These are phyloP conservation scores for Meloidogyne exigua DNA, from an alignment of 1,140 invertebrate genomes.

Conservation along the genomic window DNA sequence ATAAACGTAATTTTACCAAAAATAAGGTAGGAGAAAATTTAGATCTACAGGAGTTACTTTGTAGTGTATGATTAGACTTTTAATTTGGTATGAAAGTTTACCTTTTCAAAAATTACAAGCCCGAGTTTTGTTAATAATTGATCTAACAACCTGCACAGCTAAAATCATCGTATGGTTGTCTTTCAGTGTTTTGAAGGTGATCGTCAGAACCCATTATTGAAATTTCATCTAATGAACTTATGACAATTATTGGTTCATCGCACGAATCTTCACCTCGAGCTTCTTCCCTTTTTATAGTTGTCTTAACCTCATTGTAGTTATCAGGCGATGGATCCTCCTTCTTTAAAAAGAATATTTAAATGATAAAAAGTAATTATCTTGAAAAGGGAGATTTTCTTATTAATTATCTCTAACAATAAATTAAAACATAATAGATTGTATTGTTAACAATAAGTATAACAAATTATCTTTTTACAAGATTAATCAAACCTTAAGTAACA, in stretches of 20 bases:
- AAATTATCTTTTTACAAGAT: background rate
- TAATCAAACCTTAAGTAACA: background rate
- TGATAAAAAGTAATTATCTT: no score
- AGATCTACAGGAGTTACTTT: no score
- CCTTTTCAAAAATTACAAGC: no score
- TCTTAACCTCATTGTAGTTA: background rate
- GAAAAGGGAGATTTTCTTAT: no score
- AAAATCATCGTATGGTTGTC: background rate
- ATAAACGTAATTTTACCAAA: no score
- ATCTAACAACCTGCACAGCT: background rate
- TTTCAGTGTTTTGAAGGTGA: background rate
- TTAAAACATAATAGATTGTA: no score
- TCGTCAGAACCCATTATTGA: background rate
- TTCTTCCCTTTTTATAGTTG: background rate
- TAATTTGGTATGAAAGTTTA: no score
- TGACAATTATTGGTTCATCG: background rate
- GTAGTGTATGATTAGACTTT: no score
- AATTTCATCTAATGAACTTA: constrained; percentile 1
- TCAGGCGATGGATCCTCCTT: background rate
- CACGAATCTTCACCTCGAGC: background rate
- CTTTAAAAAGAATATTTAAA: background rate
- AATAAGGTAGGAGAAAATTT: no score
- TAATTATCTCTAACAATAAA: no score
- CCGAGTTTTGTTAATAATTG: no score
- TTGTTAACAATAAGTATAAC: no score